Conservation (phyloP, 2,888 invertebrate species). For the Phengaris arion region DNA sequence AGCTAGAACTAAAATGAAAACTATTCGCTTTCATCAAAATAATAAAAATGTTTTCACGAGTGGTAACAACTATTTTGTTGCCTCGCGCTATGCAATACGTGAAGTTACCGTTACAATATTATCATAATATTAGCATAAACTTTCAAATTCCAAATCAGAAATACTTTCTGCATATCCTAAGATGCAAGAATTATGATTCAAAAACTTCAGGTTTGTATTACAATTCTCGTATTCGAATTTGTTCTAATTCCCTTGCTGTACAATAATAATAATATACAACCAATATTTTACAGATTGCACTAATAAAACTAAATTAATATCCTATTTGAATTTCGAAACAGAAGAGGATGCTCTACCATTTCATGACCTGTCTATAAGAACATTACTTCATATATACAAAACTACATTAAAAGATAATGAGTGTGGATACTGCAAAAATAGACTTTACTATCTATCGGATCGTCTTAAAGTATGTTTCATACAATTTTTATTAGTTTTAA, state of each 20-base stretch:
- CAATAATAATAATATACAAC: not conserved
- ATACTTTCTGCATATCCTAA: not conserved
- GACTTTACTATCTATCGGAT: constrained; percentile 79
- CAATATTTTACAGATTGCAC: constrained; percentile 44
- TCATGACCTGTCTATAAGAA: constrained; percentile 61
- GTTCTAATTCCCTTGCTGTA: not conserved
- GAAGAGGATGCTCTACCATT: constrained; percentile 77
- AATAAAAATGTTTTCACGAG: constrained; percentile 1
- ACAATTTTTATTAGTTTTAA: too few species aligned
- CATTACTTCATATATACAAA: constrained; percentile 56
- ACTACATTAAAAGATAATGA: constrained; percentile 61
- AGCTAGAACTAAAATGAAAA: not conserved
- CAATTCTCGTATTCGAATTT: not conserved
- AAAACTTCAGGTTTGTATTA: not conserved
- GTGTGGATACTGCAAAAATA: constrained; percentile 66
- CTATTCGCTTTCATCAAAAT: not conserved
- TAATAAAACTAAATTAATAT: constrained; percentile 61
- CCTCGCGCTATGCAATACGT: constrained; percentile 6
- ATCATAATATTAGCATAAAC: not conserved
- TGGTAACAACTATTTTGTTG: not conserved
- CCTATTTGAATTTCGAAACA: constrained; percentile 61
- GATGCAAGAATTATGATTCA: not conserved
- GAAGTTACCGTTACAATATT: not conserved
- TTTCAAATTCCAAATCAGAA: not conserved
- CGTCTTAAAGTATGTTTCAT: constrained; percentile 58